Base-by-base conservation (phyloP, 2,888 invertebrate genomes). In the Corbicula japonica region DNA sequence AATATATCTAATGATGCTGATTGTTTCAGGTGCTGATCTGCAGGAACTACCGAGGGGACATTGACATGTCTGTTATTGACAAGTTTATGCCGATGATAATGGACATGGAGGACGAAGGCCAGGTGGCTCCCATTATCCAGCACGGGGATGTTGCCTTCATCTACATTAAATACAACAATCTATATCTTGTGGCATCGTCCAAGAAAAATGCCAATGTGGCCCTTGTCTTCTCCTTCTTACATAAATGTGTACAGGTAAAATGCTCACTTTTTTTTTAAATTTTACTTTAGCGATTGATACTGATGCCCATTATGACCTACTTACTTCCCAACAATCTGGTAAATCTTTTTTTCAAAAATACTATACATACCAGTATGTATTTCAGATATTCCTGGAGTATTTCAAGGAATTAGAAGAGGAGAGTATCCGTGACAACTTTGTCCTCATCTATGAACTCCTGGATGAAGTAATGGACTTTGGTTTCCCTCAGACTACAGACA, bases 351-450 rank as follows among this genome's bases (percentile, higher is more conserved):
- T n/a, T n/a, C n/a, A n/a, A n/a, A n/a, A n/a, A n/a, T n/a, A n/a
- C n/a, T n/a, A n/a, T n/a, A n/a, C n/a, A n/a, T n/a, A n/a, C n/a
- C n/a, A n/a, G n/a, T n/a, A n/a, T n/a, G n/a, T n/a, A n/a, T n/a
- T n/a, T n/a, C n/a, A n/a, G n/a, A n/a, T n/a, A n/a, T n/a, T n/a
- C n/a, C n/a, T n/a, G n/a, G n/a, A n/a, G n/a, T n/a, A n/a, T n/a
- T n/a, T n/a, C n/a, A n/a, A n/a, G n/a, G n/a, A n/a, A n/a, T n/a
- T n/a, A n/a, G n/a, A n/a, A n/a, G 99, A 99, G 93, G 99, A 99
- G 93, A 99, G 99, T 93, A 99, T 99, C 92, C 99, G 99, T 94
- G 99, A 99, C 93, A 99, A 99, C 94, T 99, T 99, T 95, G 99
- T 99, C 23, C 95, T 99, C 30, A 99, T 99, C 90, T 99, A 99